These are phyloP conservation scores for Agelaius phoeniceus DNA, from an alignment of 2,113 vertebrate species.

Conservation along the genomic window DNA sequence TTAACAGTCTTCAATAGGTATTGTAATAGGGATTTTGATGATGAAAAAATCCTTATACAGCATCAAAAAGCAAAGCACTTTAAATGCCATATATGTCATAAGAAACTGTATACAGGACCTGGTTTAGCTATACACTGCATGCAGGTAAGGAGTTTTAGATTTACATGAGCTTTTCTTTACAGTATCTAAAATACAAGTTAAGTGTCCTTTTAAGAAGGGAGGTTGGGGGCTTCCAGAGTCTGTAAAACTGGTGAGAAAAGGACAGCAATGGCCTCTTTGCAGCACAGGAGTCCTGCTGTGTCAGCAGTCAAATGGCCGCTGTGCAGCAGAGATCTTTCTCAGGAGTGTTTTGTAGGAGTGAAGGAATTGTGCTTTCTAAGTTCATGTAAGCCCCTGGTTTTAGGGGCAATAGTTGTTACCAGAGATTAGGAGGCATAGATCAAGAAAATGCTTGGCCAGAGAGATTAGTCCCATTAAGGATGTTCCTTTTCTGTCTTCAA, in stretches of 20 bases:
- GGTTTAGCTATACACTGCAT: conserved; percentile 98
- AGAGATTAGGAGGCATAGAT: neutral
- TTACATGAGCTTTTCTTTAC: neutral
- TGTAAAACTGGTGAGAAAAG: neutral
- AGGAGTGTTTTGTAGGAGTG: neutral
- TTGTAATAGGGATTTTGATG: conserved; percentile 98
- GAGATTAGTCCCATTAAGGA: neutral
- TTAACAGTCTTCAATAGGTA: conserved; percentile 88
- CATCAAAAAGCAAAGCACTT: conserved; percentile 99
- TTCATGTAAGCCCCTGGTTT: neutral
- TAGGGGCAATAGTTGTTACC: neutral
- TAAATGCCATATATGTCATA: conserved; percentile 99
- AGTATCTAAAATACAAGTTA: neutral
- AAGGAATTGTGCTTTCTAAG: neutral
- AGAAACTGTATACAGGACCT: conserved; percentile 96
- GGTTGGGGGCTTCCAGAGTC: neutral
- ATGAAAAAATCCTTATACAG: conserved; percentile 98
- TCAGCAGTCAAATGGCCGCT: neutral
- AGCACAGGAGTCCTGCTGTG: neutral
- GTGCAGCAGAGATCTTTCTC: neutral
- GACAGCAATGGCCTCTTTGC: neutral
- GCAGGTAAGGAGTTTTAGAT: conserved; percentile 83
- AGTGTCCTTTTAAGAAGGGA: neutral
- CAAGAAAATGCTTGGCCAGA: neutral
- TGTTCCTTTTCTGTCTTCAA: neutral